Evolutionary conservation across 1,140 invertebrate species (phyloP).

Genomic region (Megalopta genalis): DNA sequence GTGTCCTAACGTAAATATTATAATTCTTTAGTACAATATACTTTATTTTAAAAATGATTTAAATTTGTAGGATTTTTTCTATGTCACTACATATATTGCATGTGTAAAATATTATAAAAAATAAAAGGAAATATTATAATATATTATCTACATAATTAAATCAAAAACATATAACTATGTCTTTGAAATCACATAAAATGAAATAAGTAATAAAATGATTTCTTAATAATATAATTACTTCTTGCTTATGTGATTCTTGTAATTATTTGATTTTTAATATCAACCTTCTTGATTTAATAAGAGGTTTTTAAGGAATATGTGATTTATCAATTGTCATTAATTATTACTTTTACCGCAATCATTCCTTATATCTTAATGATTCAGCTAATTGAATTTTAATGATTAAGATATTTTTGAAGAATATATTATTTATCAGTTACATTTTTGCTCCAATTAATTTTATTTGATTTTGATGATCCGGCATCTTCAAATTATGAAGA

Average conservation of each 20-base stretch:
- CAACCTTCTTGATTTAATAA: no score
- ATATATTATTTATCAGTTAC: background rate
- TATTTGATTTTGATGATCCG: background rate
- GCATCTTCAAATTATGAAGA: background rate
- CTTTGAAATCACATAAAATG: background rate
- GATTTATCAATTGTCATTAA: no score
- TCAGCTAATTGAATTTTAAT: background rate
- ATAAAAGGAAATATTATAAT: background rate
- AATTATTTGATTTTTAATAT: background rate
- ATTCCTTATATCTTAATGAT: no score
- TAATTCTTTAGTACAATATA: background rate
- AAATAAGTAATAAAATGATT: conserved; percentile 10
- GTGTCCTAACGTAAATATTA: background rate
- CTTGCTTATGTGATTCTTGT: background rate
- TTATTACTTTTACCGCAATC: no score
- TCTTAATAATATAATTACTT: background rate
- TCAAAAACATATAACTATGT: background rate
- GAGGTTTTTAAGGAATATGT: no score
- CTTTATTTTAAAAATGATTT: background rate
- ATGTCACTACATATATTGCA: background rate
- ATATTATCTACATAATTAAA: background rate
- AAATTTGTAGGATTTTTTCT: background rate
- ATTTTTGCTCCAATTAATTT: background rate
- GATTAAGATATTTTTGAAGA: background rate
- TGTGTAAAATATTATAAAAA: background rate